Percentiles rank a stretch among this genome's conserved stretches.
Evolutionary conservation across 2,797 vertebrate species (phyloP).

Genomic region (Prunella strophiata): DNA sequence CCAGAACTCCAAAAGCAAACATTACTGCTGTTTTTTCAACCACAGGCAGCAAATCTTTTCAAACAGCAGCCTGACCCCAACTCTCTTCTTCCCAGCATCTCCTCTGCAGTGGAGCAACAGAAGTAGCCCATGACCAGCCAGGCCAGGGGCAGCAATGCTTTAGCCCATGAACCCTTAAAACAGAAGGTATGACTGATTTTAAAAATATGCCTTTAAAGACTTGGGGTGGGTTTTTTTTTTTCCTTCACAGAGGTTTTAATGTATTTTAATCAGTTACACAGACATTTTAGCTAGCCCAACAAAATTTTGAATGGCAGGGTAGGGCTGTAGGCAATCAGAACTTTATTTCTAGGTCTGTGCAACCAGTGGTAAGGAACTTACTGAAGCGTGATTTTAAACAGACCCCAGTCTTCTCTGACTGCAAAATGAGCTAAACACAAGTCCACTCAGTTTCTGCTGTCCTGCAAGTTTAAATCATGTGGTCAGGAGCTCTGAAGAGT

Average conservation of each 20-base stretch:
- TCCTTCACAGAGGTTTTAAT: neutral
- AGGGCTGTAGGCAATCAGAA: neutral
- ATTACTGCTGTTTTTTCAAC: neutral
- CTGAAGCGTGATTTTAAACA: neutral
- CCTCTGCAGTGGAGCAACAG: neutral
- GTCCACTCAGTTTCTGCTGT: neutral
- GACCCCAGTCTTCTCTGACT: neutral
- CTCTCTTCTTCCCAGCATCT: neutral
- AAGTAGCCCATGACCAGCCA: neutral
- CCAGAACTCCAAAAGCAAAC: neutral
- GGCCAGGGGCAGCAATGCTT: neutral
- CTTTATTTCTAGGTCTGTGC: neutral
- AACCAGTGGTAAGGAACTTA: neutral
- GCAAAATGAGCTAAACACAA: neutral
- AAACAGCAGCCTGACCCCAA: neutral
- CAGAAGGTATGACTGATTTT: neutral
- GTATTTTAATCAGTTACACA: neutral
- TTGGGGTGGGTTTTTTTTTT: accelerated
- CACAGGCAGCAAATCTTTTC: neutral
- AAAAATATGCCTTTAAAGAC: neutral
- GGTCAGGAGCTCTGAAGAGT: neutral
- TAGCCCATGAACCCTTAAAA: neutral
- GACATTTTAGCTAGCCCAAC: neutral
- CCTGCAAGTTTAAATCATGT: neutral
- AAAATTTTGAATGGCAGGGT: neutral